These are phyloP conservation scores for Polypedilum pembai DNA, from an alignment of 1,140 invertebrate genomes.

Conservation along the genomic window DNA sequence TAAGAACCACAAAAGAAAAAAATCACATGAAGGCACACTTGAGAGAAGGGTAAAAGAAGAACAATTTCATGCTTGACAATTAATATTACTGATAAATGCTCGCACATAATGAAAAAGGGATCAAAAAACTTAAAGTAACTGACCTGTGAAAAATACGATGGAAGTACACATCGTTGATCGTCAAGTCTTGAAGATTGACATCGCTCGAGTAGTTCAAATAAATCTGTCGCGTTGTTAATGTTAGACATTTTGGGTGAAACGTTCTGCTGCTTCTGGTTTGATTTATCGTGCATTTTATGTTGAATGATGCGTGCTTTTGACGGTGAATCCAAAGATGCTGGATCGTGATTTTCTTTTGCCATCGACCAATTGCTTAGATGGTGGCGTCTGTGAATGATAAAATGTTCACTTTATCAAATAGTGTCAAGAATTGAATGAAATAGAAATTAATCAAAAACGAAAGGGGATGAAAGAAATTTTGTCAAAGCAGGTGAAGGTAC, in stretches of 20 bases:
- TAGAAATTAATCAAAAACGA: neutral
- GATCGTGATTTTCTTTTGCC: slow-evolving; percentile 10
- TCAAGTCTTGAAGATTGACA: slow-evolving; percentile 87
- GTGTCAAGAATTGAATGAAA: neutral
- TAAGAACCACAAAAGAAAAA: no score
- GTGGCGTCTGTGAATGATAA: neutral
- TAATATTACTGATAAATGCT: neutral
- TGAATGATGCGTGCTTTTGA: neutral
- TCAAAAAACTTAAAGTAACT: slow-evolving; percentile 35
- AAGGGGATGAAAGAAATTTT: no score
- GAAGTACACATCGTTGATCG: slow-evolving; percentile 88
- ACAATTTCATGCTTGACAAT: no score
- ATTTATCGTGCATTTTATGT: neutral
- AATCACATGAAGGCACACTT: no score
- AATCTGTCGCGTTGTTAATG: slow-evolving; percentile 45
- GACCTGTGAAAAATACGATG: slow-evolving; percentile 80
- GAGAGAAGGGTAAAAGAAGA: no score
- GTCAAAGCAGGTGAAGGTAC: no score
- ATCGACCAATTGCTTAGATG: slow-evolving; percentile 25
- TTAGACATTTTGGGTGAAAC: slow-evolving; percentile 1
- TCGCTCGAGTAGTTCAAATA: slow-evolving; percentile 82
- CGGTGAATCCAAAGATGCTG: neutral
- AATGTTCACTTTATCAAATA: no score
- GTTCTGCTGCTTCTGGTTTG: slow-evolving; percentile 4
- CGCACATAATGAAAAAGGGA: neutral